Evolutionary conservation across 2,888 invertebrate genomes (phyloP).

Genomic region (Nezara viridula): DNA sequence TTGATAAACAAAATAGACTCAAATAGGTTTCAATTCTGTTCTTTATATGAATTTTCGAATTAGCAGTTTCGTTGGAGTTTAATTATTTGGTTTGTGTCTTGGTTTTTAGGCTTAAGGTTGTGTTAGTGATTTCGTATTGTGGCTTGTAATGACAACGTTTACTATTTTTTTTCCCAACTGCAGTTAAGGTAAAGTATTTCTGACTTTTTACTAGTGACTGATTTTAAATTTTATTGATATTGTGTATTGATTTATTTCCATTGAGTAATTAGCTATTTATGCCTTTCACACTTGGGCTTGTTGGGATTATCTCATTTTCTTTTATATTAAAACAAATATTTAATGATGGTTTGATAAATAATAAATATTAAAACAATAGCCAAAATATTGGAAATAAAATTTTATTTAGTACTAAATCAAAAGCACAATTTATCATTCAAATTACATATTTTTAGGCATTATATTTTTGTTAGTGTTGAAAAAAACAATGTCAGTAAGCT

Average conservation of each 20-base stretch:
- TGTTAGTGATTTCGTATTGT: conserved; percentile 1
- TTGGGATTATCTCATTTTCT: neutral
- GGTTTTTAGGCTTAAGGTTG: neutral
- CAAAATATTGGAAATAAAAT: neutral
- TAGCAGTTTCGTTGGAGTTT: neutral
- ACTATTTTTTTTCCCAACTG: neutral
- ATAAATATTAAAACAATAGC: neutral
- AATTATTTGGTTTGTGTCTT: neutral
- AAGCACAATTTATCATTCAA: neutral
- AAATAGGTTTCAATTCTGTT: conserved; percentile 47
- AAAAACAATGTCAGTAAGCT: neutral
- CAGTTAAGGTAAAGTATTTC: neutral
- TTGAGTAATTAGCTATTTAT: neutral
- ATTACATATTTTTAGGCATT: no score
- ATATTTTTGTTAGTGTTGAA: no score
- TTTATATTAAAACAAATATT: neutral
- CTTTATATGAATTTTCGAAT: neutral
- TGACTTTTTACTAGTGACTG: neutral
- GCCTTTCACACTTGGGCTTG: neutral
- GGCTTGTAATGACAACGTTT: conserved; percentile 10
- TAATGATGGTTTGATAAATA: neutral
- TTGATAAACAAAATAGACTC: conserved; percentile 57
- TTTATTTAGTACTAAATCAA: neutral
- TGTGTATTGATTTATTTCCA: neutral
- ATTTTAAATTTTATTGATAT: neutral